phyloP scores from a whole-genome alignment of 2,113 vertebrate species.

The Ciconia boyciana region DNA sequence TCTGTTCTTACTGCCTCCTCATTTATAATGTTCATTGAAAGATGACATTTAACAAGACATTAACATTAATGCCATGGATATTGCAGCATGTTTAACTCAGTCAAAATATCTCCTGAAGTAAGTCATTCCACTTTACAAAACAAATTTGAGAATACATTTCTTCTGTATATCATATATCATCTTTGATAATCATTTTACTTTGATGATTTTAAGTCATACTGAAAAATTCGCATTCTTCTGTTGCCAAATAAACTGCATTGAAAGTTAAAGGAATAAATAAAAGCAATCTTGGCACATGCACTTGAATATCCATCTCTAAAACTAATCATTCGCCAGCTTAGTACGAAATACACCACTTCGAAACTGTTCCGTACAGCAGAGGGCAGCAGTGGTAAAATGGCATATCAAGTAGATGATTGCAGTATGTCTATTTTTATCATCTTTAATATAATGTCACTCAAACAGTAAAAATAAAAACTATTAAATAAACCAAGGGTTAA shows the following conservation, averaged over 20 bases:
- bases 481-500: neutral
- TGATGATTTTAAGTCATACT: neutral
- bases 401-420: neutral
- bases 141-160: neutral
- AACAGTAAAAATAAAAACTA: neutral
- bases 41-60: constrained; percentile 9
- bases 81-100: neutral
- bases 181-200: neutral
- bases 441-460: neutral
- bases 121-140: neutral
- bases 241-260: neutral
- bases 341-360: neutral
- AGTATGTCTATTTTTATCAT: neutral
- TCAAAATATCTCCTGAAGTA: neutral
- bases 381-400: constrained; percentile 34
- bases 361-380: constrained; percentile 16
- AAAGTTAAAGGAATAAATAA: neutral
- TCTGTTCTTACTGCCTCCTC: constrained; percentile 5
- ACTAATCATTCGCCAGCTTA: neutral
- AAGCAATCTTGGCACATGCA: neutral
- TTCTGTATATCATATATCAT: neutral
- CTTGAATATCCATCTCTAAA: neutral
- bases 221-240: neutral
- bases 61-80: neutral
- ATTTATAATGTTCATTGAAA: neutral